phyloP scores from a whole-genome alignment of 2,797 vertebrate species.

The Acomys russatus region DNA sequence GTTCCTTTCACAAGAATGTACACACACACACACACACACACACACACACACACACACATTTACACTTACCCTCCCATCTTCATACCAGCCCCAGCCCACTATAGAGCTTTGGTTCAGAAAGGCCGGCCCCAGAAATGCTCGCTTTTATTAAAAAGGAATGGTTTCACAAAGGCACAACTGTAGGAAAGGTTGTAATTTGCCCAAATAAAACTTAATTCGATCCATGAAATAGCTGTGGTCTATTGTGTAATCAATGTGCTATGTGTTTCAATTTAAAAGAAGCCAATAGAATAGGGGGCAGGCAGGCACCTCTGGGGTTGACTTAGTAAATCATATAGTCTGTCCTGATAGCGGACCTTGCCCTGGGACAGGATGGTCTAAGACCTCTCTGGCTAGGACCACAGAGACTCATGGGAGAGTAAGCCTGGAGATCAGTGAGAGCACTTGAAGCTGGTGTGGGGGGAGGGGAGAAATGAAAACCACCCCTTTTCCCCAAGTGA shows the following conservation, averaged over 20 bases:
- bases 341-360: neutral
- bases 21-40: neutral
- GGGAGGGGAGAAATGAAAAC: slow-evolving; percentile 60
- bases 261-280: slow-evolving; percentile 93
- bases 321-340: slow-evolving; percentile 13
- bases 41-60: neutral
- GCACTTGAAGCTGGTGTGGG: neutral
- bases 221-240: slow-evolving; percentile 94
- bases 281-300: slow-evolving; percentile 93
- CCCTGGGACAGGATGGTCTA: neutral
- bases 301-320: slow-evolving; percentile 82
- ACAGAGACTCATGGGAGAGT: neutral
- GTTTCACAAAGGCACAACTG: slow-evolving; percentile 91
- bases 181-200: slow-evolving; percentile 92
- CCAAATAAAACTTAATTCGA: slow-evolving; percentile 95
- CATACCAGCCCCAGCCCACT: slow-evolving; percentile 87
- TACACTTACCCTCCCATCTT: neutral
- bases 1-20: neutral
- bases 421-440: neutral
- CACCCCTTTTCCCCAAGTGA: slow-evolving; percentile 67
- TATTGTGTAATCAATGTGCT: slow-evolving; percentile 95
- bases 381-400: neutral
- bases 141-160: slow-evolving; percentile 91
- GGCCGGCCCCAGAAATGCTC: slow-evolving; percentile 91
- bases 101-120: slow-evolving; percentile 88